Conservation (phyloP, 2,888 invertebrate species). For the Pristionchus fissidentatus region DNA sequence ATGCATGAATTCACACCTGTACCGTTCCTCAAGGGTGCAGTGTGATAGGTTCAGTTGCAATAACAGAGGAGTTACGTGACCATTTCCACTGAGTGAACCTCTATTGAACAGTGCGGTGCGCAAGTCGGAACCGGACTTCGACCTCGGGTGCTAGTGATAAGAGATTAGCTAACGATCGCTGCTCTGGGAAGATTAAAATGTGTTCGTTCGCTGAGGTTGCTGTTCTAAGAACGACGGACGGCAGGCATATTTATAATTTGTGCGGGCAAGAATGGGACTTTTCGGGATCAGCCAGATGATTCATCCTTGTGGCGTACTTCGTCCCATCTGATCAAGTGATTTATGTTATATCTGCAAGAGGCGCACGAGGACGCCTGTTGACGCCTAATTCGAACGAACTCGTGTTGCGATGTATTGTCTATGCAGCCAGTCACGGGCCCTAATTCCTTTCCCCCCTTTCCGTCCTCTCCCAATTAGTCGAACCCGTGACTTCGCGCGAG, state of each 20-base stretch:
- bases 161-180: not conserved
- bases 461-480: not conserved
- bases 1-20: no score
- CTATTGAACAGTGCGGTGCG: no score
- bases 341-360: no score
- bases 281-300: not conserved
- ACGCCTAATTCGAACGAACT: not conserved
- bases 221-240: constrained; percentile 7
- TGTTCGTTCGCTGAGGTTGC: not conserved
- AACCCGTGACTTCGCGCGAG: not conserved
- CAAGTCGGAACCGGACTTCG: constrained; percentile 28
- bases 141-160: no score
- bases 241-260: no score
- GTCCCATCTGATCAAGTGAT: no score
- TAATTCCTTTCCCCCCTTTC: not conserved
- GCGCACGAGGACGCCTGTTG: not conserved
- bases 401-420: not conserved
- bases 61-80: not conserved
- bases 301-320: not conserved
- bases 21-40: no score
- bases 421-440: constrained; percentile 1
- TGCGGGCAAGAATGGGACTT: no score
- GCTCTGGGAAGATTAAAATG: no score
- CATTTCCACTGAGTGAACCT: not conserved
- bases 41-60: not conserved